Percentiles rank a stretch among this genome's conserved stretches.
Conservation (phyloP, 2,888 invertebrate species). For the Phalera bucephala region DNA sequence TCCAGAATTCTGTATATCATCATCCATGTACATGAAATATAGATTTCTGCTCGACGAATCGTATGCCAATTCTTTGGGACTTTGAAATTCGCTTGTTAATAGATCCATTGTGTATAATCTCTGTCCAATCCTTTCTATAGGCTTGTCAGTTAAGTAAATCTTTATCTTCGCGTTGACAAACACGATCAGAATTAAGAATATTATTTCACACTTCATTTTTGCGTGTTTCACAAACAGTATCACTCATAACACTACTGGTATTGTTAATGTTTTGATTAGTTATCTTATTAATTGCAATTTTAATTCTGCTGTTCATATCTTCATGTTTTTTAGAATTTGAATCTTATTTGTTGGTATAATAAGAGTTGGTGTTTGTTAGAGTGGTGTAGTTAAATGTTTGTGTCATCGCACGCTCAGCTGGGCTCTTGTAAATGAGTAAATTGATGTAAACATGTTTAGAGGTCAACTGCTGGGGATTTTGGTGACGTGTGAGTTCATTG, state of each 20-base stretch:
- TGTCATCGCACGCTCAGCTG: conserved; percentile 35
- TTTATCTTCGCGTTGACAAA: conserved; percentile 48
- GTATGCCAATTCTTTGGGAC: conserved; percentile 65
- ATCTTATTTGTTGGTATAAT: conserved; percentile 24
- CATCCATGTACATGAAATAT: conserved; percentile 75
- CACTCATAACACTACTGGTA: conserved; percentile 46
- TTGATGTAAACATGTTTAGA: conserved; percentile 50
- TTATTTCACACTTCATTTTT: conserved; percentile 34
- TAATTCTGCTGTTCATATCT: conserved; percentile 28
- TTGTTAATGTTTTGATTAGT: conserved; percentile 48
- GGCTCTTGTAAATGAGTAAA: conserved; percentile 47
- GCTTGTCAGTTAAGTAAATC: conserved; percentile 54
- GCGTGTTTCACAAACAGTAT: conserved; percentile 36
- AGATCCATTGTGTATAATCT: conserved; percentile 64
- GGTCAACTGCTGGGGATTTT: conserved; percentile 39
- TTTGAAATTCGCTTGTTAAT: conserved; percentile 50
- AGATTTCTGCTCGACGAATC: conserved; percentile 67
- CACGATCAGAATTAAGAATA: conserved; percentile 32
- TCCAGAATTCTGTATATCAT: conserved; percentile 60
- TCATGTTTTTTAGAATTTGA: conserved; percentile 24
- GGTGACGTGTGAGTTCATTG: conserved; percentile 20
- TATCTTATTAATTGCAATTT: conserved; percentile 46
- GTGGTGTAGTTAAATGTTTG: conserved; percentile 4
- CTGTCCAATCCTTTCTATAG: conserved; percentile 57
- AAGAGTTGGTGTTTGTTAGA: conserved; percentile 16